Evolutionary conservation across 2,797 vertebrate genomes (phyloP), one percentile per base, ranked within the genome.

Genomic region (Halcyon leucocephala): DNA sequence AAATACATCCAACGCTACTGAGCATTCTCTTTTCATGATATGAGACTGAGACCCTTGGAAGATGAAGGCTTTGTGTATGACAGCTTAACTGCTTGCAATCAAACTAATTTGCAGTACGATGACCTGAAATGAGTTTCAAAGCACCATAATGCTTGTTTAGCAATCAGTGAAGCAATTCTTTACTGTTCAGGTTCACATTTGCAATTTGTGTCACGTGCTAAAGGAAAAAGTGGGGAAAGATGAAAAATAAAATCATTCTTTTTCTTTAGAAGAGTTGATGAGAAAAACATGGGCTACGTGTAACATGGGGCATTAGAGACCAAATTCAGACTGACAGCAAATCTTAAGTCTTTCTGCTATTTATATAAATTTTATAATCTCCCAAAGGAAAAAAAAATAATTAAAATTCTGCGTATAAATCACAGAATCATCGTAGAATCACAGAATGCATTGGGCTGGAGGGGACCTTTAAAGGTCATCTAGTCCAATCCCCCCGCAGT

Each of bases 61-160:
- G 76, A 83, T 22, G 65, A 92, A 97, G 90, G 84, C 85, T 97
- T 95, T 82, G 46, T 42, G 5, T 84, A 31, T 97, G 96, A 97
- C 96, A 98, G 90, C 89, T 97, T 97, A 98, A 97, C 97, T 97
- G 91, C 97, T 86, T 93, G 85, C 95, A 97, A 98, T 98, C 97
- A 97, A 92, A 97, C 96, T 97, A 97, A 97, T 93, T 97, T 92
- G 94, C 89, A 88, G 78, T n/a, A 97, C 10, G 19, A 87, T 96
- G 96, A 97, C 96, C 95, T 93, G 72, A 97, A 97, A 97, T 96
- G 95, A 96, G 95, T 94, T 96, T 97, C 96, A 97, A 97, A 97
- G 93, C 88, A 95, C 65, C 94, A 90, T 94, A 97, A 96, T 96
- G 89, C 79, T 82, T 95, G 93, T 96, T 97, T 97, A 97, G 94